A percentile compares a stretch with the other conserved stretches of the same genome.
Evolutionary conservation across 2,113 vertebrate species (phyloP).

Genomic region (Macquaria australasica): DNA sequence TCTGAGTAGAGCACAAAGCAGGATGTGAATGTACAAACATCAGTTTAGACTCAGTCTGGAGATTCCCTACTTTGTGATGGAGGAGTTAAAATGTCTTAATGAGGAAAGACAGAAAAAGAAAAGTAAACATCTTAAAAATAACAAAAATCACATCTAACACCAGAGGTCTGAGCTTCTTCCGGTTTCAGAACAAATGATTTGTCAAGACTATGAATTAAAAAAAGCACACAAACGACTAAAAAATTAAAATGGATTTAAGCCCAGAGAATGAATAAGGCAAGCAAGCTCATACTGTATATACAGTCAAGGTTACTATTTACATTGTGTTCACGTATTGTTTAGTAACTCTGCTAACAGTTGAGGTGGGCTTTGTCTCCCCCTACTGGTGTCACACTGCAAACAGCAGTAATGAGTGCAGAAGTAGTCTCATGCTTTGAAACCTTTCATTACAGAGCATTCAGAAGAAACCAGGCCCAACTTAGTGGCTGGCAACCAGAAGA

Average conservation of each 20-base stretch:
- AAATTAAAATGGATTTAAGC: slow-evolving; percentile 27
- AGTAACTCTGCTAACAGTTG: slow-evolving; percentile 48
- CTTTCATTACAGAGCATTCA: slow-evolving; percentile 9
- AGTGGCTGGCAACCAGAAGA: slow-evolving; percentile 18
- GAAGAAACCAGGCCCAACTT: background rate
- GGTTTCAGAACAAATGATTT: slow-evolving; percentile 23
- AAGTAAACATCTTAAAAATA: too few species aligned
- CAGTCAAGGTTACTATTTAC: slow-evolving; percentile 77
- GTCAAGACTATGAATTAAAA: slow-evolving; percentile 28
- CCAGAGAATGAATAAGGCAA: slow-evolving; percentile 80
- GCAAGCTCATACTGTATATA: slow-evolving; percentile 78
- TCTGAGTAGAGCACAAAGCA: background rate
- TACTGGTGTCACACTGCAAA: slow-evolving; percentile 62
- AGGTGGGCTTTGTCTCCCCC: slow-evolving; percentile 67
- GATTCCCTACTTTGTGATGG: background rate
- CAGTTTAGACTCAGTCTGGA: background rate
- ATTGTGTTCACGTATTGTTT: slow-evolving; percentile 54
- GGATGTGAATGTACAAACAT: slow-evolving; percentile 8
- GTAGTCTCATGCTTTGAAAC: slow-evolving; percentile 55
- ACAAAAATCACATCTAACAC: slow-evolving; percentile 25
- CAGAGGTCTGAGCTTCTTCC: background rate
- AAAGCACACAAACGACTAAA: slow-evolving; percentile 15
- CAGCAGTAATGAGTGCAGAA: slow-evolving; percentile 35
- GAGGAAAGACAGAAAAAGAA: too few species aligned
- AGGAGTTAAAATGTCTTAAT: slow-evolving; percentile 11